Base-by-base conservation (phyloP, 92 coral and sea anemone genomes). In the Porites cylindrica region DNA sequence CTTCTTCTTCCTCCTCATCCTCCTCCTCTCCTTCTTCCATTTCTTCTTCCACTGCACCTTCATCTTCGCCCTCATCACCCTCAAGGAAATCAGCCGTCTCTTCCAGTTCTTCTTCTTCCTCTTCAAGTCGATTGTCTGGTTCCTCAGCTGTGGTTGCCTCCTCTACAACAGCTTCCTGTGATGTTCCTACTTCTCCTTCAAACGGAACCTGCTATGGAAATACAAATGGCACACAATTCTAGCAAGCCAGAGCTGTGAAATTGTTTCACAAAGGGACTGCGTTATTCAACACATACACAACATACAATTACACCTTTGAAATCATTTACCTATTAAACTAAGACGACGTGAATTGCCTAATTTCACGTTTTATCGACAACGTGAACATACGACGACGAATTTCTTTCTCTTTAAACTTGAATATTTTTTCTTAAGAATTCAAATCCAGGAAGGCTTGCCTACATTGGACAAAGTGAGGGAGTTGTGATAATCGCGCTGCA, bases 101-200 rank as follows among this genome's bases (percentile, higher is more conserved):
- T 61, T 29, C 65, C 47, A 38, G 47, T 5, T 47, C 77, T 4
- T 16, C 83, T 76, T 67, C 91, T 16, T 51, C 82, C 26, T 75
- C 87, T 13, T 47, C 80, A 59, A 70, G 76, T 43, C 20, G 78
- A 82, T 82, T 38, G 59, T 51, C 80, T 8, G 52, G 62, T 62
- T 64, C 13, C 6, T 75, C 74, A 17, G 62, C 81, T 21, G 87
- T 29, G 0, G 73, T 51, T 18, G 16, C 72, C 43, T 72, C 87
- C 32, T 70, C 78, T 20, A 19, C 58, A 64, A 83, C 72, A 23
- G 59, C 81, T 5, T 83, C 87, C 47, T 83, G 87, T 73, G 87
- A 83, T 51, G 87, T 83, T 60, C 87, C 87, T 23, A 83, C 87
- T 29, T 83, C 87, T 21, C 64, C 74, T 83, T 74, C 87, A 8